Base-by-base conservation (phyloP, 2,113 vertebrate species). In the Oryzias javanicus region DNA sequence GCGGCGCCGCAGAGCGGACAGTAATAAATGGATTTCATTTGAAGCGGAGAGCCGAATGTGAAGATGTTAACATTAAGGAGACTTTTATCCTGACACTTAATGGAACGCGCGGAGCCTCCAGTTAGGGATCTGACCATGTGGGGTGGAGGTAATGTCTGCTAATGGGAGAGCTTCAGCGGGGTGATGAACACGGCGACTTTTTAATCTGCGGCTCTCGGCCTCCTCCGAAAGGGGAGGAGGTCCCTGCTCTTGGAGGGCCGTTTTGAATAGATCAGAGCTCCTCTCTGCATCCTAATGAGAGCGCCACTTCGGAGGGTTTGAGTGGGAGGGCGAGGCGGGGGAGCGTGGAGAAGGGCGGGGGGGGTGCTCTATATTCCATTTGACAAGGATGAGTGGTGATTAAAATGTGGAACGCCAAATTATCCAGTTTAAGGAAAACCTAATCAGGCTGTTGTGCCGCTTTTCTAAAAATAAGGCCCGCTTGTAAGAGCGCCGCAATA, bases 171-270 rank as follows among this genome's bases (percentile, higher is more conserved):
- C 68, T 79, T 81, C 61, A 78, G 80, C 69, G 45, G 76, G 72
- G 72, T 60, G 80, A 72, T 78, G 78, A 84, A 82, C 81, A 80
- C 79, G 45, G 56, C 61, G 83, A 84, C 79, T 84, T 85, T 35
- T 79, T 86, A 86, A 84, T 86, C 81, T 78, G 72, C 67, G 47
- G 76, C 70, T 70, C 67, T 60, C 45, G 57, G 50, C 80, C 67
- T 64, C 62, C 60, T 55, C 53, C 72, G 73, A 74, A 69, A 71
- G 77, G 62, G 72, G 74, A 67, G 74, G 75, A 58, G 71, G 76
- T 72, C 74, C 50, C 18, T 14, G 49, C 64, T 82, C 64, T 57
- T 72, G 73, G 49, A 70, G 70, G 77, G 84, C 72, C 54, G 7
- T 58, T 77, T 63, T 79, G 77, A 79, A 84, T 81, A 79, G 79